Evolutionary conservation across 2,888 invertebrate species (phyloP).

Genomic region (Drosophila cognata): DNA sequence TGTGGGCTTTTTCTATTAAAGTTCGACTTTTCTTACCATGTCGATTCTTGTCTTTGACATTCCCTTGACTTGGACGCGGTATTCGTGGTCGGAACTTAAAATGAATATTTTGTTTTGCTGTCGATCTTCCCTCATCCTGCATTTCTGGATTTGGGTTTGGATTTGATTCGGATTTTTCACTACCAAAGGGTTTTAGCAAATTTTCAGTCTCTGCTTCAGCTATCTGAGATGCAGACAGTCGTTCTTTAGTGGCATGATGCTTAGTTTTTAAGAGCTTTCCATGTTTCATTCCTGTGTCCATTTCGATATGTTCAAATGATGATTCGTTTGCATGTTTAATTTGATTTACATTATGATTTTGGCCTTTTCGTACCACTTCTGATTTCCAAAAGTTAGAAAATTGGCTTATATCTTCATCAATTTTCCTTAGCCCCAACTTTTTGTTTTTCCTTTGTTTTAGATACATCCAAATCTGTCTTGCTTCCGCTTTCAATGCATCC

Average conservation of each 20-base stretch:
- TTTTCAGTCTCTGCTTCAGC: background rate
- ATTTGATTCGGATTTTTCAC: background rate
- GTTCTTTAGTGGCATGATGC: background rate
- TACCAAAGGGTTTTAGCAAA: background rate
- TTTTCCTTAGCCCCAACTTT: background rate
- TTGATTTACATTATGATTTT: background rate
- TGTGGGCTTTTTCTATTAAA: background rate
- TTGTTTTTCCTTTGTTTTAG: background rate
- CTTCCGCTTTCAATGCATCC: slow-evolving; percentile 24
- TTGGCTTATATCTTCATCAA: background rate
- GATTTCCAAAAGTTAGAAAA: slow-evolving; percentile 32
- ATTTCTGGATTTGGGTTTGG: background rate
- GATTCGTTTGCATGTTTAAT: background rate
- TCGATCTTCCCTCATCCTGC: background rate
- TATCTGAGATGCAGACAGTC: background rate
- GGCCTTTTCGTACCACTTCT: slow-evolving; percentile 17
- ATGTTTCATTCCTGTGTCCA: background rate
- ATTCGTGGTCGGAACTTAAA: background rate
- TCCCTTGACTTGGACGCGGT: background rate
- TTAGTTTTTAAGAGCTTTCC: background rate
- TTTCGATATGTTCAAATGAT: background rate
- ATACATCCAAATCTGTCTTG: slow-evolving; percentile 1
- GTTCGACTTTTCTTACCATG: background rate
- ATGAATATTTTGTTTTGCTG: background rate
- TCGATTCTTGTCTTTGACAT: background rate